Conservation (phyloP, 2,888 invertebrate genomes). For the Epistrophella euchroma region DNA sequence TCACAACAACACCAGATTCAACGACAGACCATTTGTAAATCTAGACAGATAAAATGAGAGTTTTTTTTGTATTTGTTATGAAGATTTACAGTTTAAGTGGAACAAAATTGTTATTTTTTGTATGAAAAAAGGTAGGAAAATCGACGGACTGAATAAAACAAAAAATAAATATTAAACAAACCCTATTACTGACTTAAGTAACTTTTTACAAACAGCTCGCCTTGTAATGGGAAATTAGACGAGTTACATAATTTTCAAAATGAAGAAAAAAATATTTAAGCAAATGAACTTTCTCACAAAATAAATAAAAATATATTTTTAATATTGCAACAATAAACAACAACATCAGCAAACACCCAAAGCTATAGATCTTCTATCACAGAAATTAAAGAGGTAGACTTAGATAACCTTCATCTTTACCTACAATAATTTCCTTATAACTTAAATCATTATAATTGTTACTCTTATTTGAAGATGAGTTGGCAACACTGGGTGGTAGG, state of each 20-base stretch:
- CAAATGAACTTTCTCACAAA: slow-evolving; percentile 42
- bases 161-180: slow-evolving; percentile 21
- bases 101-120: slow-evolving; percentile 67
- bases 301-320: slow-evolving; percentile 61
- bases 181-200: slow-evolving; percentile 57
- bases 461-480: slow-evolving; percentile 32
- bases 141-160: slow-evolving; percentile 68
- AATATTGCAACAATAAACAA: slow-evolving; percentile 60
- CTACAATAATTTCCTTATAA: slow-evolving; percentile 29
- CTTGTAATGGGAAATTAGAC: slow-evolving; percentile 28
- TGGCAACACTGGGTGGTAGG: slow-evolving; percentile 15
- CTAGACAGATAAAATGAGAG: slow-evolving; percentile 15
- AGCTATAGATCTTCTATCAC: slow-evolving; percentile 44
- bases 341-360: slow-evolving; percentile 30
- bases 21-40: slow-evolving; percentile 60
- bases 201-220: slow-evolving; percentile 58
- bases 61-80: slow-evolving; percentile 64
- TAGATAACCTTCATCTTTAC: slow-evolving; percentile 23
- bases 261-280: slow-evolving; percentile 7
- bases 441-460: slow-evolving; percentile 23
- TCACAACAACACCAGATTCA: slow-evolving; percentile 54
- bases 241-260: slow-evolving; percentile 29
- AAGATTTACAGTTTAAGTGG: slow-evolving; percentile 53
- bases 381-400: slow-evolving; percentile 8
- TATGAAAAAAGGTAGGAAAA: slow-evolving; percentile 70